Conservation (phyloP, 2,113 vertebrate genomes). For the Corythaixoides concolor region DNA sequence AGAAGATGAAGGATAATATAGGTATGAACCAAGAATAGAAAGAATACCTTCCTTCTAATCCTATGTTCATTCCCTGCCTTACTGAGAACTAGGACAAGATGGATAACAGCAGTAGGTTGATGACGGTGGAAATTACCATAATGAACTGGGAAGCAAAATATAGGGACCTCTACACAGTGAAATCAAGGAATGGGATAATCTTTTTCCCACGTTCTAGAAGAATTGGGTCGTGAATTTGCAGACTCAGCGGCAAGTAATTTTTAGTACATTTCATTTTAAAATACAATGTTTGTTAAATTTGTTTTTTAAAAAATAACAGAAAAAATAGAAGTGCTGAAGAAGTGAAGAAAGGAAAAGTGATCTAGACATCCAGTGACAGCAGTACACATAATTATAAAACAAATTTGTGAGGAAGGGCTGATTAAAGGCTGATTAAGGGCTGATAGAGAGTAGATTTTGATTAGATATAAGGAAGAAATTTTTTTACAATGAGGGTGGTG, state of each 20-base stretch:
- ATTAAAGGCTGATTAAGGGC: too few relatives aligned
- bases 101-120: neutral
- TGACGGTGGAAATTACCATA: fast-evolving
- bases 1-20: neutral
- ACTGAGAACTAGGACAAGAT: neutral
- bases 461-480: too few relatives aligned
- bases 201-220: neutral
- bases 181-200: neutral
- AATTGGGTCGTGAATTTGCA: neutral
- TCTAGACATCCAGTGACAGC: neutral
- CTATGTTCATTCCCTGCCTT: neutral
- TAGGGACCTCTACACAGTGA: neutral
- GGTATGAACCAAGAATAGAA: neutral
- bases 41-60: neutral
- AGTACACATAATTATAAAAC: neutral
- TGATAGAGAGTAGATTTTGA: too few relatives aligned
- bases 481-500: too few relatives aligned
- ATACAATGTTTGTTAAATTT: neutral
- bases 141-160: neutral
- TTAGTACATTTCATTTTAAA: neutral
- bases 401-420: neutral
- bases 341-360: neutral
- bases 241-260: neutral
- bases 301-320: neutral
- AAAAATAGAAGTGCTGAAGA: neutral